A percentile compares a stretch with the other conserved stretches of the same genome.
These are phyloP conservation scores for Hyles lineata DNA, from an alignment of 2,888 invertebrate genomes.

Conservation along the genomic window DNA sequence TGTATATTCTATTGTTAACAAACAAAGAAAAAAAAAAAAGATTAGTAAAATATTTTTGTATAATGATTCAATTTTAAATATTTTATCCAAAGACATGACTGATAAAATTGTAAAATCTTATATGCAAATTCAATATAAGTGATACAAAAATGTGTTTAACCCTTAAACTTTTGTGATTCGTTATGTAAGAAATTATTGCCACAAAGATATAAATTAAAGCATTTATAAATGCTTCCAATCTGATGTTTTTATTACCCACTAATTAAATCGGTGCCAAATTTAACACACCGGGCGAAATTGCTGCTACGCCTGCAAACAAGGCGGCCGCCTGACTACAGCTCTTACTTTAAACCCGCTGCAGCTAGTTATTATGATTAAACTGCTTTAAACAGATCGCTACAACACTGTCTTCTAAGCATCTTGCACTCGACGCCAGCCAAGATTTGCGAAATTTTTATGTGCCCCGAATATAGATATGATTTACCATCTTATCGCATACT, in stretches of 20 bases:
- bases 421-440: no score
- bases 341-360: no score
- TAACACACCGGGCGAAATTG: no score
- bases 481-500: no score
- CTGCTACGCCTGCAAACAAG: no score
- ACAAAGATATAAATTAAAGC: constrained; percentile 44
- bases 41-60: not conserved
- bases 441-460: no score
- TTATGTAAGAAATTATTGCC: constrained; percentile 43
- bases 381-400: no score
- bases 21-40: no score
- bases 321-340: no score
- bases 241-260: constrained; percentile 31
- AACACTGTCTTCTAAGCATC: no score
- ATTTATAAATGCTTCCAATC: constrained; percentile 41
- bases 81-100: constrained; percentile 14
- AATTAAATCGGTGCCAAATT: not conserved
- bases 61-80: not conserved
- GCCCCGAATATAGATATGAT: no score
- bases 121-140: not conserved
- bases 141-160: not conserved
- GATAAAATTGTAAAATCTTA: not conserved
- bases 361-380: no score
- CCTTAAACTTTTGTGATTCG: constrained; percentile 45
- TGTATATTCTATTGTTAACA: not conserved